Evolutionary conservation across 2,113 vertebrate genomes (phyloP), one percentile per base, ranked within the genome.

Genomic region (Triplophysa dalaica): DNA sequence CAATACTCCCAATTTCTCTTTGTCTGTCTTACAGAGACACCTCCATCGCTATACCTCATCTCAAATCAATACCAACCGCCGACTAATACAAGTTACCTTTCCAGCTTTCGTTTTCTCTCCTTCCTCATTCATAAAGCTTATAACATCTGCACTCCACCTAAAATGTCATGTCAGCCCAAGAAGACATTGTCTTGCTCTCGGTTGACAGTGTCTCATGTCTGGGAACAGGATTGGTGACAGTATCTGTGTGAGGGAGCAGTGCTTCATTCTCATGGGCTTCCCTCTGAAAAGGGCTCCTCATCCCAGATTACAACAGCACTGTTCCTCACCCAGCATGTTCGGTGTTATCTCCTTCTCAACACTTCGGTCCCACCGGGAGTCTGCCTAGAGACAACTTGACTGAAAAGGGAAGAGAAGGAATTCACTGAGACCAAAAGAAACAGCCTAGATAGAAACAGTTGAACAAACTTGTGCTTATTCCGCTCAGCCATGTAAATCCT

Each of bases 151-250:
- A 67, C 63, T 69, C 11, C 3, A 45, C 17, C 38, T 48, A 24
- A 81, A 84, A 87, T 81, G 85, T 81, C 83, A 83, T 70, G 62
- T 86, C 65, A 78, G 52, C 63, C 50, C 26, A 52, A 81, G 76
- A 43, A 77, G 62, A 50, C 78, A 78, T 38, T 63, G 62, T 78
- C 33, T 52, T 10, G 17, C 70, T 61, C 66, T 68, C 60, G 54
- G 75, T 60, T 62, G 58, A 45, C 54, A 24, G 50, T 11, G 19
- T 45, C 52, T 64, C 72, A 76, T 63, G 54, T 64, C 26, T 50
- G 50, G 50, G 26, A 52, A 38, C 63, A 81, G 78, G 70, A 48
- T 79, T 78, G 29, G 45, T 60, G 69, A 22, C 66, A 70, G 29
- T 4, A 29, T 70, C 14, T 1, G 16, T 45, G 33, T 58, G 41